phyloP scores from a whole-genome alignment of 2,113 vertebrate genomes.

The Marmota flaviventris region DNA sequence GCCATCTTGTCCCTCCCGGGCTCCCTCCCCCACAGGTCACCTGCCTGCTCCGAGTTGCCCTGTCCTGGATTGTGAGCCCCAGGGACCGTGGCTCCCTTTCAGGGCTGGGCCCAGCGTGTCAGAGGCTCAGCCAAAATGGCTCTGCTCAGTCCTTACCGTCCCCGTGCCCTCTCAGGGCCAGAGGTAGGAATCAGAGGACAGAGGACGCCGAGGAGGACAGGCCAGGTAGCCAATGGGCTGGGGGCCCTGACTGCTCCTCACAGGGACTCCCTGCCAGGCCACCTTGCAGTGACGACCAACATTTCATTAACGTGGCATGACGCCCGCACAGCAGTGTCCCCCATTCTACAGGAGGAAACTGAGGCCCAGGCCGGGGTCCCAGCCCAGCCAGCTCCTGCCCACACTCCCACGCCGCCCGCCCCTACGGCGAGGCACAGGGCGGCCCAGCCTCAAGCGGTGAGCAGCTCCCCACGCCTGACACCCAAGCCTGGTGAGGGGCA shows the following conservation, averaged over 20 bases:
- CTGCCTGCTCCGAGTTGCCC: constrained; percentile 29
- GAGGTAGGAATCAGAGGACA: not conserved
- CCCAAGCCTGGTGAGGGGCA: accelerated
- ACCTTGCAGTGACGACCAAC: not conserved
- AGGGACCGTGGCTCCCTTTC: constrained; percentile 57
- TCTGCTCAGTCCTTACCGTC: not conserved
- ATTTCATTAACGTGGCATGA: not conserved
- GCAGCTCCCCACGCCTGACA: too few relatives aligned
- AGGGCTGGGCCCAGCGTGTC: constrained; percentile 9
- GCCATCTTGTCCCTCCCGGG: not conserved
- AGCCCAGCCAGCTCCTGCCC: not conserved
- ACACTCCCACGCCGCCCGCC: accelerated
- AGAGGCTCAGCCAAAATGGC: not conserved
- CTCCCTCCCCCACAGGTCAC: constrained; percentile 37
- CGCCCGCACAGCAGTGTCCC: not conserved
- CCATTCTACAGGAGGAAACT: not conserved
- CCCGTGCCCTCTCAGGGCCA: not conserved
- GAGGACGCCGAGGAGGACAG: not conserved
- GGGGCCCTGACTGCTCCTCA: accelerated
- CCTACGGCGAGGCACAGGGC: not conserved
- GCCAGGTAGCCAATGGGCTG: not conserved
- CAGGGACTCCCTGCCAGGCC: not conserved
- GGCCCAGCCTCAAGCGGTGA: not conserved
- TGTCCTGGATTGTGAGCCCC: constrained; percentile 60
- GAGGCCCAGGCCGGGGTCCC: not conserved